Evolutionary conservation across 2,113 vertebrate genomes (phyloP).

Genomic region (Podilymbus podiceps): DNA sequence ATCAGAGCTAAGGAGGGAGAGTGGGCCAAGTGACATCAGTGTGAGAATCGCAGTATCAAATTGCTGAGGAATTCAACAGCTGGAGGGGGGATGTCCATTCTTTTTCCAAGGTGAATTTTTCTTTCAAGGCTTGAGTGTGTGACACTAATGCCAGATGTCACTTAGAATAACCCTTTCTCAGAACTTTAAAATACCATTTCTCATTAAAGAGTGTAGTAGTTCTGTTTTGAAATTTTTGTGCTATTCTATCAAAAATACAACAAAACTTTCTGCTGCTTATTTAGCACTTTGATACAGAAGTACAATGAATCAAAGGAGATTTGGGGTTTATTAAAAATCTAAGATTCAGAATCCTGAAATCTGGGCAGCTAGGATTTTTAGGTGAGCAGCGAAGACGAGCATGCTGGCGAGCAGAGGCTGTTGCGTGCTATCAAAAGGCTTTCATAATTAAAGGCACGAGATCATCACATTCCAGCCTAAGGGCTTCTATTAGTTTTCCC

Average conservation of each 20-base stretch:
- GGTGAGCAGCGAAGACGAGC: background rate
- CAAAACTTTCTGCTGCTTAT: background rate
- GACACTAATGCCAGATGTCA: too few relatives aligned
- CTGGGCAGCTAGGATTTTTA: background rate
- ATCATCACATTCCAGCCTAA: background rate
- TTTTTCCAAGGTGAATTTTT: background rate
- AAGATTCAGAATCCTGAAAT: background rate
- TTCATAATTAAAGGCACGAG: background rate
- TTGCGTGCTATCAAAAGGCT: too few relatives aligned
- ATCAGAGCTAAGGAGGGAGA: background rate
- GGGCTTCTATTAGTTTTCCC: background rate
- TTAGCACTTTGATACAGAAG: background rate
- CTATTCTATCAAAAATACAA: background rate
- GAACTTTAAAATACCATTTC: background rate
- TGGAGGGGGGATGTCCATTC: background rate
- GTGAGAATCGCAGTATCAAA: rapidly evolving
- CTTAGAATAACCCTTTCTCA: background rate
- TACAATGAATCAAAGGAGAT: background rate
- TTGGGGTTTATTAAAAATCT: background rate
- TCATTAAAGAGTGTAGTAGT: background rate
- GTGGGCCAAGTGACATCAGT: background rate
- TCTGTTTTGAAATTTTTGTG: background rate
- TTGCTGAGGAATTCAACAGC: background rate
- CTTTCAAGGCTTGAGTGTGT: background rate
- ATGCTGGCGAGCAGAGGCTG: background rate